phyloP scores from a whole-genome alignment of 2,797 vertebrate genomes.

The Melanotaenia boesemani region DNA sequence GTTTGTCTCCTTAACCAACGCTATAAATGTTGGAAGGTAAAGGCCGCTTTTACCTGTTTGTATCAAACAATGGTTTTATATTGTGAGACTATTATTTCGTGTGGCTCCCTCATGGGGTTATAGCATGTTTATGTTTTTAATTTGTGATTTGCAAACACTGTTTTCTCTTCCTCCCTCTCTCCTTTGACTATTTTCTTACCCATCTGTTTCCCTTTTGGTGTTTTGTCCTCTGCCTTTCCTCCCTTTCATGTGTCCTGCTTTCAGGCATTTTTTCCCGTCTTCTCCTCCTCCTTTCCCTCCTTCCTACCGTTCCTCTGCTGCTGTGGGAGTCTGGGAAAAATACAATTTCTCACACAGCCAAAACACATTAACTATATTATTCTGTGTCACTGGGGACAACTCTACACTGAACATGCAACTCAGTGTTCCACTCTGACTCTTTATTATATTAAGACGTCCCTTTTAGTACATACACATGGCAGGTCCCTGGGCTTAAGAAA shows the following conservation, averaged over 20 bases:
- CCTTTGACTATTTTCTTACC: slow-evolving; percentile 49
- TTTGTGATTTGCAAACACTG: slow-evolving; percentile 79
- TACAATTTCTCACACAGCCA: slow-evolving; percentile 71
- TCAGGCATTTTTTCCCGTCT: slow-evolving; percentile 33
- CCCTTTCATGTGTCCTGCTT: slow-evolving; percentile 30
- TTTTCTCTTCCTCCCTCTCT: slow-evolving; percentile 51
- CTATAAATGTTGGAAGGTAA: slow-evolving; percentile 33
- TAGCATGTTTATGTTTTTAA: slow-evolving; percentile 70
- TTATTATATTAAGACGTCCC: slow-evolving; percentile 77
- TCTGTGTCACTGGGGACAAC: slow-evolving; percentile 69
- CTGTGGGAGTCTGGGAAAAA: slow-evolving; percentile 66
- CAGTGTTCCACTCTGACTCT: slow-evolving; percentile 65
- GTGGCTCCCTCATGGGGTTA: slow-evolving; percentile 57
- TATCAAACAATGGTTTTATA: slow-evolving; percentile 54
- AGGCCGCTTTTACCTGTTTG: slow-evolving; percentile 40
- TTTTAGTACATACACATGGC: slow-evolving; percentile 65
- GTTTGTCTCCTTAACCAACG: slow-evolving; percentile 16
- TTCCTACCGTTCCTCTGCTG: slow-evolving; percentile 43
- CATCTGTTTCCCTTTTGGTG: slow-evolving; percentile 28
- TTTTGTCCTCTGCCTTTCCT: slow-evolving; percentile 39
- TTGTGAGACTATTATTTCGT: slow-evolving; percentile 61
- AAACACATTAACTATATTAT: slow-evolving; percentile 80
- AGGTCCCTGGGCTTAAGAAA: slow-evolving; percentile 67
- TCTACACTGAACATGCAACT: slow-evolving; percentile 70
- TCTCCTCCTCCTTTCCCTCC: slow-evolving; percentile 14